Evolutionary conservation across 2,797 vertebrate species (phyloP).

Genomic region (Notolabrus celidotus): DNA sequence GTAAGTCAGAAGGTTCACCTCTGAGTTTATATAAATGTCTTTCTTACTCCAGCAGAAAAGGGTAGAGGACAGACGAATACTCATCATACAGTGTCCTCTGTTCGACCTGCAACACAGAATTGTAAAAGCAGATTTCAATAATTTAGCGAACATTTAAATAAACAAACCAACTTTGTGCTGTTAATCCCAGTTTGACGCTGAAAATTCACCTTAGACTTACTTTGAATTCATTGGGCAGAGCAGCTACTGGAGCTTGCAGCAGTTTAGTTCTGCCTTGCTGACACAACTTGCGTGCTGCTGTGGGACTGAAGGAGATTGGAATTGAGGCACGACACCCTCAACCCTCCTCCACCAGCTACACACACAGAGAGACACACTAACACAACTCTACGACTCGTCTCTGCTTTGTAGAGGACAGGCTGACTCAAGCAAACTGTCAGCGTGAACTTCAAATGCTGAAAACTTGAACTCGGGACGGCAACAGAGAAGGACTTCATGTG

Average conservation of each 20-base stretch:
- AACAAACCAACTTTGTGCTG: constrained; percentile 21
- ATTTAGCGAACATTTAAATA: constrained; percentile 32
- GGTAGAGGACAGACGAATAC: neutral
- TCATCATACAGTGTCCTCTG: neutral
- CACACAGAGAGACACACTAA: constrained; percentile 11
- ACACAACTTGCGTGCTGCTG: constrained; percentile 33
- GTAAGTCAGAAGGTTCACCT: neutral
- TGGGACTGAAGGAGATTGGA: constrained; percentile 40
- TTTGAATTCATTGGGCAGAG: constrained; percentile 36
- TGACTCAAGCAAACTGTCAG: constrained; percentile 44
- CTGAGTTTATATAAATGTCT: neutral
- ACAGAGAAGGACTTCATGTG: constrained; percentile 6
- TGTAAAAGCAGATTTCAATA: constrained; percentile 40
- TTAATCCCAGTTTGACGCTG: constrained; percentile 52
- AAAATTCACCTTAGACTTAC: constrained; percentile 52
- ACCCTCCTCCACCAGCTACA: constrained; percentile 2
- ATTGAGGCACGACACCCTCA: constrained; percentile 18
- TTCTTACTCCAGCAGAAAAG: neutral
- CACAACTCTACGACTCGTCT: constrained; percentile 2
- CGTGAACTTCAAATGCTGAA: constrained; percentile 20
- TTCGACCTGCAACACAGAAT: neutral
- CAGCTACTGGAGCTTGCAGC: constrained; percentile 48
- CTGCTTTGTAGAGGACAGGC: constrained; percentile 23
- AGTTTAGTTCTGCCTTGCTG: constrained; percentile 71
- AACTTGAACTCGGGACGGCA: constrained; percentile 27